Base-by-base conservation (phyloP, 2,888 invertebrate species). In the Saturnia pavonia region DNA sequence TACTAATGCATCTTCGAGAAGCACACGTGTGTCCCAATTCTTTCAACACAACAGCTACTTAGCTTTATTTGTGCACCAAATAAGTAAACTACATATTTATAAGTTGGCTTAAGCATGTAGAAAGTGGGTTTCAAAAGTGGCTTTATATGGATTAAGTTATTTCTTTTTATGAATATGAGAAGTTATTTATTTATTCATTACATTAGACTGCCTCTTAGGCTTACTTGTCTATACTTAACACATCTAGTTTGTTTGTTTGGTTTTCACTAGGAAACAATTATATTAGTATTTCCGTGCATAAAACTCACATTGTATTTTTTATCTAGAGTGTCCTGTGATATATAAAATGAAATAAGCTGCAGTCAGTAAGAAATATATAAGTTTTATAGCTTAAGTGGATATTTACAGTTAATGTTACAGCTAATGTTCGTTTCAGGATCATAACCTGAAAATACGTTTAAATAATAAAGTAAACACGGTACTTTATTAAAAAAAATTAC, bases 11-110 rank as follows among this genome's bases (percentile, higher is more conserved):
- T 65, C 8, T 65, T 65, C 16, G 65, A 34, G 65, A 65, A 22
- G 19, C 40, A 65, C 65, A 65, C 65, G 65, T 65, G 65, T 40
- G 65, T 65, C 65, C 65, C 65, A 65, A 65, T 65, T 65, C 65
- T 19, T 40, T 34, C 19, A 40, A 16, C 60, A 63, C 34, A 27
- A 63, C 14, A 40, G 40, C 65, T 65, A 65, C 65, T 65, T 40
- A 65, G 40, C 65, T 65, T 65, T 65, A 40, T 40, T 65, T 65
- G 65, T 65, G 65, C 40, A 40, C 65, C 65, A 65, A 40, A 65
- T 65, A 65, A 65, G 65, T 65, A 65, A 65, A 65, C 65, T n/a
- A 65, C 40, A 40, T 57, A 9, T 9, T 14, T 43, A 57, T 65
- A 65, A 40, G 40, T 40, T 65, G 40, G 65, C 40, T 65, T 65